A percentile compares a stretch with the other conserved stretches of the same genome.
Evolutionary conservation across 2,888 invertebrate species (phyloP).

Genomic region (Molorchus minor): DNA sequence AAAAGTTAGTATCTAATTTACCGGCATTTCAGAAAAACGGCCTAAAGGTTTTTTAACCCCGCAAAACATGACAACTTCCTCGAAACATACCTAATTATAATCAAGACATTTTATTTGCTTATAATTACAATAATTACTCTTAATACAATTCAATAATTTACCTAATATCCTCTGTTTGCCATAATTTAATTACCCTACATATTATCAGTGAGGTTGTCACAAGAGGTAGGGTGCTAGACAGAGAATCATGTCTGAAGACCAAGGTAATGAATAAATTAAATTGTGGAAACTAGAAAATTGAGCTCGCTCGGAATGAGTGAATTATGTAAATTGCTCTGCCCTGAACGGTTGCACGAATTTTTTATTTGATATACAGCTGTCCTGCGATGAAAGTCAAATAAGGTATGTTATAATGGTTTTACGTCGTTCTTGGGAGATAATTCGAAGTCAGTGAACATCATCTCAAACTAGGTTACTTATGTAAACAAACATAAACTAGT

Average conservation of each 20-base stretch:
- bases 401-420: conserved; percentile 17
- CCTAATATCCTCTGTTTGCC: not conserved
- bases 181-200: not conserved
- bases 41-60: not conserved
- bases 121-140: not conserved
- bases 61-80: not conserved
- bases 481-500: too few species aligned
- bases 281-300: conserved; percentile 10
- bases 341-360: not conserved
- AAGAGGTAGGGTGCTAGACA: not conserved
- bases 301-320: not conserved
- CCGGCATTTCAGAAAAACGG: not conserved
- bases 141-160: not conserved
- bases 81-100: not conserved
- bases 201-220: not conserved
- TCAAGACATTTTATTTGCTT: not conserved
- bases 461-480: conserved; percentile 11
- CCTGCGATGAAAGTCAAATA: conserved; percentile 27
- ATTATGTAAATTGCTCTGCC: conserved; percentile 24
- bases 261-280: conserved; percentile 17
- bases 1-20: not conserved
- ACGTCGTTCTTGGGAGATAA: conserved; percentile 5
- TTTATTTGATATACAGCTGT: conserved; percentile 15
- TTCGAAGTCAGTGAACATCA: conserved; percentile 3
- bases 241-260: conserved; percentile 10